Base-by-base conservation (phyloP, 2,888 invertebrate genomes). In the Melanargia galathea region DNA sequence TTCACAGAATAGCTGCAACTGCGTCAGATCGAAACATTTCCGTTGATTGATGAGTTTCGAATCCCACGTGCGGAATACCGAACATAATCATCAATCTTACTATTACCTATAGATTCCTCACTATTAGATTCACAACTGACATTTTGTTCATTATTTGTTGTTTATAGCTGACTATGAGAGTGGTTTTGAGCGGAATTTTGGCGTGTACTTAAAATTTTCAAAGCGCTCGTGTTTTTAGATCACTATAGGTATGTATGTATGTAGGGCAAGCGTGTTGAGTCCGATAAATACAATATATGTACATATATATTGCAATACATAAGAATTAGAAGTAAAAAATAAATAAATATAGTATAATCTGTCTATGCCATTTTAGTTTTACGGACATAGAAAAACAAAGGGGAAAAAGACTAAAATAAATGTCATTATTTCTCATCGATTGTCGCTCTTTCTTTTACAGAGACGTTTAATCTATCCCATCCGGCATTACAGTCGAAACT, bases 401-500 rank as follows among this genome's bases (percentile, higher is more conserved):
- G 54, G 43, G 40, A 59, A 60, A 62, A 62, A 57, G 60, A 35
- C 46, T 62, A 57, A 62, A 62, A 60, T 24, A 54, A 43, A 26
- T 40, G 40, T 63, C 52, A 60, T 65, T 61, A 59, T 46, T 66
- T 64, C 60, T 59, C 60, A 71, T 76, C 74, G 76, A 78, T 80
- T 75, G 78, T 73, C 73, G 72, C 75, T 72, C 78, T 79, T 78
- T 71, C 75, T 78, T 81, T 77, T 72, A 74, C 60, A 77, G 72
- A 77, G 77, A 76, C 82, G 72, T 82, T 85, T 88, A 88, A 87
- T 87, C 84, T 82, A 82, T 80, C 83, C 83, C 80, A 86, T 87
- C 83, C 82, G 81, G 79, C 81, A 84, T 87, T 87, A 86, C 76
- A 84, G 82, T 82, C 84, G 80, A 81, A 88, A 89, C 80, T 89